phyloP scores from a whole-genome alignment of 2,888 invertebrate genomes.

The Eupithecia subfuscata region DNA sequence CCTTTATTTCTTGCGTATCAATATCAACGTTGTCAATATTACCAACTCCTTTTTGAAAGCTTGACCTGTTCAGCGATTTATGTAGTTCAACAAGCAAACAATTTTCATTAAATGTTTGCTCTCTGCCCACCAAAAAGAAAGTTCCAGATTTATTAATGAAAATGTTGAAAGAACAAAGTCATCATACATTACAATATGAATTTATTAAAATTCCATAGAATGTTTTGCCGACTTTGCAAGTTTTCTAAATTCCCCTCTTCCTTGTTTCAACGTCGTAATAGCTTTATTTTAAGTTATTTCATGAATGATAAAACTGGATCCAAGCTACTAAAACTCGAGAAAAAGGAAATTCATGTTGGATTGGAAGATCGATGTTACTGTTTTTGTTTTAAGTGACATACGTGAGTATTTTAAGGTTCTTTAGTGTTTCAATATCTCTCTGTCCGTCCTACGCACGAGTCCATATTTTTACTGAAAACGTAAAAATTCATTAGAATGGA shows the following conservation, averaged over 20 bases:
- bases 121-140: conserved; percentile 25
- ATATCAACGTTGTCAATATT: background rate
- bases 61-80: background rate
- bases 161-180: conserved; percentile 32
- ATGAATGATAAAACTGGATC: conserved; percentile 29
- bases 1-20: background rate
- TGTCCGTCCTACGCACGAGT: background rate
- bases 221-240: conserved; percentile 34
- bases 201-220: conserved; percentile 43
- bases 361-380: background rate
- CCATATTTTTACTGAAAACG: too few relatives aligned
- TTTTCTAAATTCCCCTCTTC: conserved; percentile 32
- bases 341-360: background rate
- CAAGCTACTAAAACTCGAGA: background rate
- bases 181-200: conserved; percentile 41
- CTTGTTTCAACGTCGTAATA: conserved; percentile 24
- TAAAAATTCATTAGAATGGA: background rate
- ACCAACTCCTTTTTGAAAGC: background rate
- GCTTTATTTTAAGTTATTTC: conserved; percentile 20
- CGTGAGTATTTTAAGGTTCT: background rate
- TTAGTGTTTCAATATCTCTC: background rate
- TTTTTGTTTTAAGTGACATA: background rate
- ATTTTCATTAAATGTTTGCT: conserved; percentile 7
- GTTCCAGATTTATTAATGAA: conserved; percentile 38
- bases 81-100: background rate